phyloP scores from a whole-genome alignment of 2,797 vertebrate genomes.

The Onychomys arenicola region DNA sequence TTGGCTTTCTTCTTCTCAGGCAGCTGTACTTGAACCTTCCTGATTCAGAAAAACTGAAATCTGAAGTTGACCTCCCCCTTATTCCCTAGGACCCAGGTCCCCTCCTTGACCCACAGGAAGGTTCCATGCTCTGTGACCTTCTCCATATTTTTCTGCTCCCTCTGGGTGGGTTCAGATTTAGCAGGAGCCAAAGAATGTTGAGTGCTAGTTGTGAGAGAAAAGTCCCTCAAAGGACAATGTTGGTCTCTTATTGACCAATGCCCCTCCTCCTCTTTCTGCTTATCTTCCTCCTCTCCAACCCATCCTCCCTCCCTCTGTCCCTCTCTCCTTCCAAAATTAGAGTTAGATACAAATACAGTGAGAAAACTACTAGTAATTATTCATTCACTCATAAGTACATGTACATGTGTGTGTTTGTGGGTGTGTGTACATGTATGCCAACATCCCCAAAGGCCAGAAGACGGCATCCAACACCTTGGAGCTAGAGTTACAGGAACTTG shows the following conservation, averaged over 20 bases:
- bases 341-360: not conserved
- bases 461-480: not conserved
- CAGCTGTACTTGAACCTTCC: not conserved
- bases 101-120: no score
- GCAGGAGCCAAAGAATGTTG: rapidly evolving
- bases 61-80: not conserved
- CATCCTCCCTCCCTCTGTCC: rapidly evolving
- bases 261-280: not conserved
- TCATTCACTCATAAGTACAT: not conserved
- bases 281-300: not conserved
- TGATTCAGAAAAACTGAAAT: not conserved
- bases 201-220: no score
- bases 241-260: no score
- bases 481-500: not conserved
- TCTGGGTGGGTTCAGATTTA: not conserved
- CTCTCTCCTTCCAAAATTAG: not conserved
- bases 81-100: not conserved
- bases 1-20: not conserved
- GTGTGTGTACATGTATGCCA: not conserved
- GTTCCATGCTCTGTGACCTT: not conserved
- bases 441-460: not conserved
- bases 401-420: not conserved
- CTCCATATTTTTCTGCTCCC: not conserved
- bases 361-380: not conserved
- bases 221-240: no score